Conservation (phyloP, 2,888 invertebrate genomes). For the Platycheirus albimanus region DNA sequence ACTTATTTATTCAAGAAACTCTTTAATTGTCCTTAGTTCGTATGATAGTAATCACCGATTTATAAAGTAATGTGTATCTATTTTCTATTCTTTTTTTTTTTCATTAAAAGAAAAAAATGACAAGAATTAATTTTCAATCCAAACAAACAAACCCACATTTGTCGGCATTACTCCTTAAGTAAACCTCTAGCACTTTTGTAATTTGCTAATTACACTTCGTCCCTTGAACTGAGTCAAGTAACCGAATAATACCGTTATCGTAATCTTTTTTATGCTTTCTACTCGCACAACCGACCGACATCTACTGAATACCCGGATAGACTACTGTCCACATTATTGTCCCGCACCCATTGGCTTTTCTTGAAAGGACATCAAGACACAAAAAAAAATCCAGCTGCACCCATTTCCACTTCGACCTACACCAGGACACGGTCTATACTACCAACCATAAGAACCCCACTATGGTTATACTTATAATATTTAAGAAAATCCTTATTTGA, state of each 20-base stretch:
- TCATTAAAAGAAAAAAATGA: no score
- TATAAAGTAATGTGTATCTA: no score
- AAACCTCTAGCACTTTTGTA: background rate
- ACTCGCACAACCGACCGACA: constrained; percentile 46
- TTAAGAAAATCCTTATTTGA: constrained; percentile 34
- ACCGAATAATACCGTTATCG: constrained; percentile 10
- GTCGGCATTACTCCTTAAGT: constrained; percentile 45
- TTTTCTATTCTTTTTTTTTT: no score
- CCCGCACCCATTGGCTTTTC: constrained; percentile 22
- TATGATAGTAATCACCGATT: no score
- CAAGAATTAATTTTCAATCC: background rate
- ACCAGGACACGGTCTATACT: constrained; percentile 13
- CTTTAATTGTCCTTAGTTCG: no score
- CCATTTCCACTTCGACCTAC: constrained; percentile 21
- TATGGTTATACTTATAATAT: no score
- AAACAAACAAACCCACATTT: constrained; percentile 66
- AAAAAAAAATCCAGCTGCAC: constrained; percentile 23
- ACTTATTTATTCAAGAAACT: no score
- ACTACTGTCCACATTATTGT: constrained; percentile 29
- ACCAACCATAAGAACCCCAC: no score
- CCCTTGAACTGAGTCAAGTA: background rate
- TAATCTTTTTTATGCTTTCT: background rate
- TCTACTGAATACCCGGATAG: constrained; percentile 35
- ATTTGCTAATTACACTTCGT: constrained; percentile 5
- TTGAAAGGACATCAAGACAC: constrained; percentile 16